Percentiles rank a stretch among this genome's conserved stretches.
Evolutionary conservation across 92 coral and sea anemone genomes (phyloP).

Genomic region (Epizoanthus ramosus): DNA sequence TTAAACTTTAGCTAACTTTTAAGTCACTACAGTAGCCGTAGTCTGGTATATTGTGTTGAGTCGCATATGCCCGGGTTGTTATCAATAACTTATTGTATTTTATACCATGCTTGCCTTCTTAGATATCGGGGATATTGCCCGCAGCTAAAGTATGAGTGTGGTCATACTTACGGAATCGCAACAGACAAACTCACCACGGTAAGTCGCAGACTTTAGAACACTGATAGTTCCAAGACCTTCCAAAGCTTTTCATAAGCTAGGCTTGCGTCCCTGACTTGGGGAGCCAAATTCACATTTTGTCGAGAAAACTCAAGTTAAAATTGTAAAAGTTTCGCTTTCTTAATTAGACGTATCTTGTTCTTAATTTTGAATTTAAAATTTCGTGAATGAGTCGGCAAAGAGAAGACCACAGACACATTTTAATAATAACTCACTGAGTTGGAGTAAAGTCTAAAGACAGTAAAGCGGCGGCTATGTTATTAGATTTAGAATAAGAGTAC

Average conservation of each 20-base stretch:
- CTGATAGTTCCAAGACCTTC: neutral
- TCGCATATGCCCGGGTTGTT: neutral
- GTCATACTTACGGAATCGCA: slow-evolving; percentile 96
- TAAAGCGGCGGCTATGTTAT: too few relatives aligned
- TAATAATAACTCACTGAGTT: too few relatives aligned
- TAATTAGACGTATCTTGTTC: too few relatives aligned
- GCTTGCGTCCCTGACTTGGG: neutral
- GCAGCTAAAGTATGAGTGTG: slow-evolving; percentile 87
- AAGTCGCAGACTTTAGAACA: slow-evolving; percentile 16
- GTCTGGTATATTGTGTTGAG: neutral
- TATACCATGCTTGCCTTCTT: slow-evolving; percentile 1
- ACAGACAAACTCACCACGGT: slow-evolving; percentile 95
- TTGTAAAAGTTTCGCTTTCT: too few relatives aligned
- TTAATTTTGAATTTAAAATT: too few relatives aligned
- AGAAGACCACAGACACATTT: too few relatives aligned
- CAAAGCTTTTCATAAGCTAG: neutral
- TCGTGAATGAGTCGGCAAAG: too few relatives aligned
- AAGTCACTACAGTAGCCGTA: neutral
- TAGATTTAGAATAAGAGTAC: neutral
- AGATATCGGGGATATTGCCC: slow-evolving; percentile 98
- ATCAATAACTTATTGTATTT: neutral
- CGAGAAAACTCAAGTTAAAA: too few relatives aligned
- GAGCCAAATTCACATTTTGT: neutral
- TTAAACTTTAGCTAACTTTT: too few relatives aligned
- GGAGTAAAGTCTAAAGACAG: too few relatives aligned